Percentiles rank a stretch among this genome's conserved stretches.
Evolutionary conservation across 1,140 invertebrate species (phyloP).

Genomic region (Sesamia nonagrioides): DNA sequence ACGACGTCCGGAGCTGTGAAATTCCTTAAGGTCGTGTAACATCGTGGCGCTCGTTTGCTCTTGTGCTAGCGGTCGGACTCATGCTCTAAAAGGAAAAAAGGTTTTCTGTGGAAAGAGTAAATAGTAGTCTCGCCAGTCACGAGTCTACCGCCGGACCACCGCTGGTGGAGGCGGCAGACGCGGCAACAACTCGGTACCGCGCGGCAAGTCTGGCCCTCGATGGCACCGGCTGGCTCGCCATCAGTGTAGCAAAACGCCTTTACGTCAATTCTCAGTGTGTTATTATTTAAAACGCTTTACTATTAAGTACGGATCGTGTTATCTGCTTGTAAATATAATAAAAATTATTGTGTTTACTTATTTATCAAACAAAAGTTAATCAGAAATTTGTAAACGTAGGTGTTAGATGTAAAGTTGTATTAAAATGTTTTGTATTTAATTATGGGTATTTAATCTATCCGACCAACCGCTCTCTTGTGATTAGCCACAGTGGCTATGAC

Average conservation of each 20-base stretch:
- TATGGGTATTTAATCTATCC: slow-evolving; percentile 83
- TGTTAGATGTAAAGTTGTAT: slow-evolving; percentile 86
- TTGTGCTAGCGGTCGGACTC: slow-evolving; percentile 78
- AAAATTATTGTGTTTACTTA: slow-evolving; percentile 82
- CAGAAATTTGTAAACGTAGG: slow-evolving; percentile 84
- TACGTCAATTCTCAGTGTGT: slow-evolving; percentile 87
- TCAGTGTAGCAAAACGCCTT: slow-evolving; percentile 83
- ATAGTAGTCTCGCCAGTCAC: slow-evolving; percentile 85
- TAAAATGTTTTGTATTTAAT: slow-evolving; percentile 86
- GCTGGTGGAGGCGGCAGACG: slow-evolving; percentile 69
- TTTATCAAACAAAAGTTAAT: slow-evolving; percentile 85
- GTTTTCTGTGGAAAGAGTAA: slow-evolving; percentile 83
- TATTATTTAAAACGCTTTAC: slow-evolving; percentile 87
- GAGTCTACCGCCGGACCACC: slow-evolving; percentile 84
- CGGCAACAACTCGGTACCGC: slow-evolving; percentile 58
- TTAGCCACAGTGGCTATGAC: slow-evolving; percentile 77
- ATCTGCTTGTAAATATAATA: slow-evolving; percentile 87
- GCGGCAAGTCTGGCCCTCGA: slow-evolving; percentile 61
- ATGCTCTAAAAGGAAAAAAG: slow-evolving; percentile 86
- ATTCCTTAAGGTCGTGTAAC: slow-evolving; percentile 85
- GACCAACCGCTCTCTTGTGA: slow-evolving; percentile 85
- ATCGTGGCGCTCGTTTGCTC: slow-evolving; percentile 85
- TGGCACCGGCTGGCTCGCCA: slow-evolving; percentile 80
- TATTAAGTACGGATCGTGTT: slow-evolving; percentile 84
- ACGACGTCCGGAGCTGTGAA: slow-evolving; percentile 82